A percentile compares a stretch with the other conserved stretches of the same genome.
These are phyloP conservation scores for Neogale vison DNA, from an alignment of 2,113 vertebrate species.

Conservation along the genomic window DNA sequence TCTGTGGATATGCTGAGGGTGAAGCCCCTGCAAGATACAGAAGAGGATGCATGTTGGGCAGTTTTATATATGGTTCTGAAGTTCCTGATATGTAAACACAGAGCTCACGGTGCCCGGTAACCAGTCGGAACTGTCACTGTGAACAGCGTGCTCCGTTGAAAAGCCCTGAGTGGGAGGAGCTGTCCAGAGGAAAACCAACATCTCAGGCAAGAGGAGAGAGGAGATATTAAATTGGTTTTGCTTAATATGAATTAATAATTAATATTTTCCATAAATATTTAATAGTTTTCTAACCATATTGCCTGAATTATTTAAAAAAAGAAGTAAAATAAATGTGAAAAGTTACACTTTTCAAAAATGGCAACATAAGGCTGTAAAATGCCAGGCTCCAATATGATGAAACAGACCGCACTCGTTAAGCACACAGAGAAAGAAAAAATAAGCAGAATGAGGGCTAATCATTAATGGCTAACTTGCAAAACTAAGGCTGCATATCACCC, in stretches of 20 bases:
- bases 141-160: background rate
- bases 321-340: slow-evolving; percentile 57
- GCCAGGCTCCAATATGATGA: background rate
- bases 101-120: background rate
- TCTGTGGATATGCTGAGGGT: background rate
- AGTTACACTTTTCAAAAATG: slow-evolving; percentile 62
- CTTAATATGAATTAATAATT: slow-evolving; percentile 71
- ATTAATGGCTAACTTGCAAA: slow-evolving; percentile 54
- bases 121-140: too few species aligned
- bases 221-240: slow-evolving; percentile 27
- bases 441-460: slow-evolving; percentile 8
- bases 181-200: background rate
- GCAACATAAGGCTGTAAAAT: background rate
- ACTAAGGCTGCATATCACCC: background rate
- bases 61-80: background rate
- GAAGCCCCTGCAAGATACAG: too few species aligned
- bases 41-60: fast-evolving
- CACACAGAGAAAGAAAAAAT: background rate
- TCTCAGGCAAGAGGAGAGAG: background rate
- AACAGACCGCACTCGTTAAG: background rate
- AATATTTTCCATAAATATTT: slow-evolving; percentile 64
- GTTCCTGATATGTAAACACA: background rate
- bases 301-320: slow-evolving; percentile 66
- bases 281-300: slow-evolving; percentile 54
- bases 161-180: fast-evolving